Evolutionary conservation across 1,140 invertebrate genomes (phyloP).

Genomic region (Zaprionus lachaisei): DNA sequence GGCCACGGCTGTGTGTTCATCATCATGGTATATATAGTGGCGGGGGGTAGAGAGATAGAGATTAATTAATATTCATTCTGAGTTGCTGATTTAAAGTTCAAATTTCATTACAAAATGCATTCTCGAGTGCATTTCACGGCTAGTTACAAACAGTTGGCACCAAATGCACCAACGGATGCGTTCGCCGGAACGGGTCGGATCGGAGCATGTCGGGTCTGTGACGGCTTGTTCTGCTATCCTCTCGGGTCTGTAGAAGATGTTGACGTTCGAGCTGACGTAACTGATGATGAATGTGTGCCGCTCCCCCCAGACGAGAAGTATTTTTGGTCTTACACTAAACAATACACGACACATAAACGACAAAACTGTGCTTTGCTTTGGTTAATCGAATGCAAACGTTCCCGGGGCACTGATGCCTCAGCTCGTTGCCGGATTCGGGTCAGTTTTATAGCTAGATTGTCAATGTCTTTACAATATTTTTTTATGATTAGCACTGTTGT

Average conservation of each 20-base stretch:
- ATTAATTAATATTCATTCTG: slow-evolving; percentile 50
- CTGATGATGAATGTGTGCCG: slow-evolving; percentile 43
- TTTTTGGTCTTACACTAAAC: slow-evolving; percentile 43
- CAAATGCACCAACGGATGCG: slow-evolving; percentile 53
- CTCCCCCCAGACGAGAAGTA: slow-evolving; percentile 32
- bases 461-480: slow-evolving; percentile 56
- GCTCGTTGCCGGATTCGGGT: slow-evolving; percentile 19
- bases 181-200: slow-evolving; percentile 54
- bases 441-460: slow-evolving; percentile 51
- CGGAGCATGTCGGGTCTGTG: slow-evolving; percentile 49
- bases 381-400: slow-evolving; percentile 45
- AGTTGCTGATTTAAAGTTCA: slow-evolving; percentile 57
- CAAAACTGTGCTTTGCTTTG: slow-evolving; percentile 41
- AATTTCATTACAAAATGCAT: slow-evolving; percentile 83
- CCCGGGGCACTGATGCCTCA: slow-evolving; percentile 13
- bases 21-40: slow-evolving; percentile 19
- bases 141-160: slow-evolving; percentile 58
- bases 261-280: slow-evolving; percentile 55
- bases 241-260: slow-evolving; percentile 32
- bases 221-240: slow-evolving; percentile 52
- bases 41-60: slow-evolving; percentile 49
- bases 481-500: slow-evolving; percentile 37
- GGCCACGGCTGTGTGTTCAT: slow-evolving; percentile 87
- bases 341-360: slow-evolving; percentile 47
- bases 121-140: slow-evolving; percentile 78